Conservation (phyloP, 2,113 vertebrate genomes). For the Pluvialis apricaria region DNA sequence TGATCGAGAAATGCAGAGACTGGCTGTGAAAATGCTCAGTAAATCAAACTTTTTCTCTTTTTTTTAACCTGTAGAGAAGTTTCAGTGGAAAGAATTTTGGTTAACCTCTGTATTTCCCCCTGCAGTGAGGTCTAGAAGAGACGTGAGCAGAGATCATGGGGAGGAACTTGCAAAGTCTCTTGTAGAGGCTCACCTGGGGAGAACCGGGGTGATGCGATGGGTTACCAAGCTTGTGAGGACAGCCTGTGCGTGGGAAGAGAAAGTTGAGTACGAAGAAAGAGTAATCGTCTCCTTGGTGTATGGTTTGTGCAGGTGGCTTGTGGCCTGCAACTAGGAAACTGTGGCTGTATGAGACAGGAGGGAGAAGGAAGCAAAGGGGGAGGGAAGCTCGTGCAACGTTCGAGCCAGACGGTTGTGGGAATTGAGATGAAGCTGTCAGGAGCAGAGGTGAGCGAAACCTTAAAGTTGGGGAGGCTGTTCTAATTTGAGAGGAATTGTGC, state of each 20-base stretch:
- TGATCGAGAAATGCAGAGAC: background rate
- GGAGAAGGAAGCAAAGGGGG: background rate
- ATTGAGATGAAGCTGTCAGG: slow-evolving; percentile 1
- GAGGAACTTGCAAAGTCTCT: background rate
- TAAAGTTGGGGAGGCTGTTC: background rate
- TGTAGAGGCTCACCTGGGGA: background rate
- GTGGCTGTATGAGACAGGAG: background rate
- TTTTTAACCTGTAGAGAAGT: background rate
- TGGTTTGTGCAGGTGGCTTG: background rate
- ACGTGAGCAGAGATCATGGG: background rate
- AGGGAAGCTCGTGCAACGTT: background rate
- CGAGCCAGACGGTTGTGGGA: slow-evolving; percentile 2
- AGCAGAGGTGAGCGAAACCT: background rate
- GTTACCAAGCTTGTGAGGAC: background rate
- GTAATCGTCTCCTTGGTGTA: background rate
- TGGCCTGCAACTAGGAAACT: background rate
- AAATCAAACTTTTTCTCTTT: rapidly evolving
- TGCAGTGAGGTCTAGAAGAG: background rate
- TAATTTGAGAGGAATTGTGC: background rate
- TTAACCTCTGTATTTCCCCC: background rate
- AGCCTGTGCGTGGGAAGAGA: background rate
- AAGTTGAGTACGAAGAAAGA: background rate
- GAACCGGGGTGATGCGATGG: background rate
- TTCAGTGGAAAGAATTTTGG: background rate
- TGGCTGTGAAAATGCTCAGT: background rate